A percentile compares a stretch with the other conserved stretches of the same genome.
Evolutionary conservation across 2,113 vertebrate genomes (phyloP).

Genomic region (Holacanthus passer): DNA sequence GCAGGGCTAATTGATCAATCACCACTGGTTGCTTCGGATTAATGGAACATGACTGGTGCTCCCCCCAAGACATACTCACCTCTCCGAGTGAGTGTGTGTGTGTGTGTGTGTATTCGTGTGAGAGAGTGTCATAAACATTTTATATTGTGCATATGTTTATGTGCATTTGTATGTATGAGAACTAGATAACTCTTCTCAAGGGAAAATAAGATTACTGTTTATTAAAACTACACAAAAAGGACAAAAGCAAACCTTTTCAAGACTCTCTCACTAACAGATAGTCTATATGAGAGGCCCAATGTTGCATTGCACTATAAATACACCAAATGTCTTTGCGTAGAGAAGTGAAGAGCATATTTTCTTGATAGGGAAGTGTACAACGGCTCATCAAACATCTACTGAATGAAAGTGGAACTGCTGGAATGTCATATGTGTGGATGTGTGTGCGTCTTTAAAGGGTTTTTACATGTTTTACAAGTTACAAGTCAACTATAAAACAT

Average conservation of each 20-base stretch:
- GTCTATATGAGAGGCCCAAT: neutral
- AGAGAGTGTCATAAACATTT: neutral
- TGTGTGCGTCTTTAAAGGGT: neutral
- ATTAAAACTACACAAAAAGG: neutral
- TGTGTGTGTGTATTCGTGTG: conserved; percentile 23
- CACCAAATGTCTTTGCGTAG: neutral
- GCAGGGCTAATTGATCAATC: conserved; percentile 83
- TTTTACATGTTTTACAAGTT: neutral
- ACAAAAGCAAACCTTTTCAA: neutral
- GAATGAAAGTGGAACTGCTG: neutral
- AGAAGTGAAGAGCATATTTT: neutral
- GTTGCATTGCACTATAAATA: neutral
- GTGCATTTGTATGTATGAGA: conserved; percentile 2
- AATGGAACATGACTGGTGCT: conserved; percentile 73
- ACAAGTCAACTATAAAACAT: neutral
- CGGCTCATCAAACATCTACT: neutral
- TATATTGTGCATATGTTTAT: neutral
- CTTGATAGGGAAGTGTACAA: neutral
- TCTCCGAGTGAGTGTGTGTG: conserved; percentile 45
- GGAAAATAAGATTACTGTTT: neutral
- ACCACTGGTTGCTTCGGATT: conserved; percentile 75
- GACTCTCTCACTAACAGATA: neutral
- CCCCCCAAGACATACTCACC: conserved; percentile 46
- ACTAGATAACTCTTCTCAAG: neutral
- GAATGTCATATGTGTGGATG: neutral